These are phyloP conservation scores for Prionace glauca DNA, from an alignment of 2,797 vertebrate genomes.

Conservation along the genomic window DNA sequence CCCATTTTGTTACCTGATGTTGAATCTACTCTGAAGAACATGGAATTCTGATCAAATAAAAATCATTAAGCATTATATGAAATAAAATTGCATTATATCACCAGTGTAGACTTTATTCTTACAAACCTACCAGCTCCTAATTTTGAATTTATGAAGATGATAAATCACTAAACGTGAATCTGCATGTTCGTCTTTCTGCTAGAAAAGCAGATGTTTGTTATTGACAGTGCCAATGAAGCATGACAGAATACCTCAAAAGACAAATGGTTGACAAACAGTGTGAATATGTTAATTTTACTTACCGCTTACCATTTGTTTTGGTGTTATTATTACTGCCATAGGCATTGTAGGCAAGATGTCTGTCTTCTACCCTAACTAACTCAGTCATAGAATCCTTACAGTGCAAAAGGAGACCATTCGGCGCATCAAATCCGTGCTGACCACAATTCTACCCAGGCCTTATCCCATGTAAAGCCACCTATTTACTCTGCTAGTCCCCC, in stretches of 20 bases:
- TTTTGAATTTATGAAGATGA: not conserved
- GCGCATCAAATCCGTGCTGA: too few relatives aligned
- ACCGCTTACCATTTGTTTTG: not conserved
- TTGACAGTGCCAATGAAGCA: not conserved
- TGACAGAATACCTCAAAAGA: not conserved
- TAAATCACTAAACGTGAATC: not conserved
- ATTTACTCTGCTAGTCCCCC: too few relatives aligned
- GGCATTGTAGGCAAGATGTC: not conserved
- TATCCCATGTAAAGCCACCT: too few relatives aligned
- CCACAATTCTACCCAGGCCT: too few relatives aligned
- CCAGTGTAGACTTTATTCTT: not conserved
- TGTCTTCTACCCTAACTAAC: not conserved
- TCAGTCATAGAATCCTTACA: not conserved
- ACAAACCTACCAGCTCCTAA: not conserved
- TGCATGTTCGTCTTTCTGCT: too few relatives aligned
- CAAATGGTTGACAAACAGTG: not conserved
- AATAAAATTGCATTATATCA: not conserved
- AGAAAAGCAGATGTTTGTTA: not conserved
- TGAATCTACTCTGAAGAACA: not conserved
- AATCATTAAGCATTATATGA: not conserved
- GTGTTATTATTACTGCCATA: not conserved
- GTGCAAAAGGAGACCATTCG: too few relatives aligned
- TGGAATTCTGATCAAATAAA: not conserved
- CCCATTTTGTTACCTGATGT: not conserved
- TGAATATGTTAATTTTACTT: constrained; percentile 8